phyloP scores from a whole-genome alignment of 2,113 vertebrate genomes.

The Lipophrys pholis region DNA sequence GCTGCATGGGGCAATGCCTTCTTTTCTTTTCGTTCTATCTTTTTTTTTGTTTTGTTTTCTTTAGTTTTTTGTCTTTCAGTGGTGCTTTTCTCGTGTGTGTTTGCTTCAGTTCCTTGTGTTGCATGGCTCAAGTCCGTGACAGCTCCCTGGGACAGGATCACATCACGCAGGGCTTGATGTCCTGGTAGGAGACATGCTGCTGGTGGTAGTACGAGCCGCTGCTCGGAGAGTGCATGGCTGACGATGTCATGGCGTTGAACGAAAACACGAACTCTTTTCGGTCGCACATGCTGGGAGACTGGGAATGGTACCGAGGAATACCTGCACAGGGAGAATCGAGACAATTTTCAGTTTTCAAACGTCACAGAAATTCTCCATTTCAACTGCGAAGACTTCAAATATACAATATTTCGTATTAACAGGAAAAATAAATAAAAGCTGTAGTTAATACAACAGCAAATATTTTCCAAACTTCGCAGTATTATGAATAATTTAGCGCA shows the following conservation, averaged over 20 bases:
- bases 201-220: slow-evolving; percentile 96
- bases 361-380: too few relatives aligned
- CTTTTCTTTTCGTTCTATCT: too few relatives aligned
- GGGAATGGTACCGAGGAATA: slow-evolving; percentile 96
- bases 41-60: background rate
- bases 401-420: too few relatives aligned
- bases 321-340: slow-evolving; percentile 75
- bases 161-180: slow-evolving; percentile 99
- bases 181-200: slow-evolving; percentile 98
- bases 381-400: too few relatives aligned
- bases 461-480: too few relatives aligned
- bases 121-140: slow-evolving; percentile 54
- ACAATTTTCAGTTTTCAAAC: background rate
- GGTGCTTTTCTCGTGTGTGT: slow-evolving; percentile 50
- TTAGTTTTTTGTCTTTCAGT: slow-evolving; percentile 53
- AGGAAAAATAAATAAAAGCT: too few relatives aligned
- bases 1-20: slow-evolving; percentile 10
- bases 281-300: slow-evolving; percentile 98
- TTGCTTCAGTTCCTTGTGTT: slow-evolving; percentile 31
- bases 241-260: slow-evolving; percentile 98
- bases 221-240: slow-evolving; percentile 93
- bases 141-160: slow-evolving; percentile 79
- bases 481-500: too few relatives aligned
- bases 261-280: slow-evolving; percentile 99
- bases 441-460: too few relatives aligned